phyloP scores from a whole-genome alignment of 2,797 vertebrate genomes.

The Lacerta bilineata region DNA sequence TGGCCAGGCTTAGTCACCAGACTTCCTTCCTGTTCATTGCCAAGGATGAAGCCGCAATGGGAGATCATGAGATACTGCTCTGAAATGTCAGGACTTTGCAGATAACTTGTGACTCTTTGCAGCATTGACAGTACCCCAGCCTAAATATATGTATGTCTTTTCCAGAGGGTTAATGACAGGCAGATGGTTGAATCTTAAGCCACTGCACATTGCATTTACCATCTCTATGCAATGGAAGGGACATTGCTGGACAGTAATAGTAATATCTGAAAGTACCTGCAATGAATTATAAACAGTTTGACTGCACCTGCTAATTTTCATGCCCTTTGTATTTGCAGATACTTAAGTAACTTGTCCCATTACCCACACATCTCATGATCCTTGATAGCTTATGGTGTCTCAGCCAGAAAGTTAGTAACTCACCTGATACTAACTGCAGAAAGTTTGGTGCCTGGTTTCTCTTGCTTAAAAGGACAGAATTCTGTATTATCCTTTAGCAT shows the following conservation, averaged over 20 bases:
- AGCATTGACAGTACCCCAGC: neutral
- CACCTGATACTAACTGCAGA: neutral
- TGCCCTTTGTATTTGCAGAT: neutral
- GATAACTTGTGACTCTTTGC: conserved; percentile 2
- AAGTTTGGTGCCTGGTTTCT: neutral
- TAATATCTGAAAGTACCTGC: conserved; percentile 4
- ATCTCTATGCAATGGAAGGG: neutral
- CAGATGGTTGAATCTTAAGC: neutral
- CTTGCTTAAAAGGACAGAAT: neutral
- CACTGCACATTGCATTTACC: neutral
- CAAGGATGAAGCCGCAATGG: conserved; percentile 16
- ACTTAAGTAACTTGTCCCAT: neutral
- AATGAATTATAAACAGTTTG: neutral
- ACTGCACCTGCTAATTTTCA: neutral
- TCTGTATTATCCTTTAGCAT: neutral
- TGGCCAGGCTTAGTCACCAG: conserved; percentile 9
- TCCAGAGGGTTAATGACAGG: neutral
- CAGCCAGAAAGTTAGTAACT: neutral
- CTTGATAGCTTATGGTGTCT: neutral
- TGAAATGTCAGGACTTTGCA: neutral
- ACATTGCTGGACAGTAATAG: neutral
- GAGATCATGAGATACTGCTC: conserved; percentile 4
- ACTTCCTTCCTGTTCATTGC: neutral
- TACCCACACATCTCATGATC: neutral
- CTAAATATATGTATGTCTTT: neutral